phyloP scores from a whole-genome alignment of 2,888 invertebrate genomes.

The Andrena trimmerana region DNA sequence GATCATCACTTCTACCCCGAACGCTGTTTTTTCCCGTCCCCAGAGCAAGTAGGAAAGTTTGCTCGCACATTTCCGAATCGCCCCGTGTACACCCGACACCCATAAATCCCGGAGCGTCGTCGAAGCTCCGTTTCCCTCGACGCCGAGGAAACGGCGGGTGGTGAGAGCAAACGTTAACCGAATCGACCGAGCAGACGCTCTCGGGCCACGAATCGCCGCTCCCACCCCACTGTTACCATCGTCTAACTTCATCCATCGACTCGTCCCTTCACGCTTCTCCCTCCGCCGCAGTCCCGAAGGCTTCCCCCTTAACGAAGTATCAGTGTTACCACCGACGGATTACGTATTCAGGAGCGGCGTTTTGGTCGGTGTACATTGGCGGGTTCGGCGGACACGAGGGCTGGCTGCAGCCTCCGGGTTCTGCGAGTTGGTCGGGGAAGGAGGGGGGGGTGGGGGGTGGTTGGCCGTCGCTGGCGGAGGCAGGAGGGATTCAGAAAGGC shows the following conservation, averaged over 20 bases:
- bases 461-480: conserved; percentile 36
- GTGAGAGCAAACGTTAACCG: conserved; percentile 67
- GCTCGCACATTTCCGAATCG: background rate
- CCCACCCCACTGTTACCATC: conserved; percentile 21
- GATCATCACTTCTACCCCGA: too few relatives aligned
- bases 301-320: conserved; percentile 74
- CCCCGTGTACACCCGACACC: background rate
- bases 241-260: conserved; percentile 56
- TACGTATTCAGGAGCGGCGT: conserved; percentile 75
- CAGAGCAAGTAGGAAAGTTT: too few relatives aligned
- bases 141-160: conserved; percentile 19
- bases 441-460: background rate
- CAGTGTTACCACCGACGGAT: conserved; percentile 74
- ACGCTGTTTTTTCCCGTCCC: too few relatives aligned
- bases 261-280: background rate
- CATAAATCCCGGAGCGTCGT: background rate
- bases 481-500: conserved; percentile 62
- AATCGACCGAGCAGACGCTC: conserved; percentile 56
- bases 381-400: conserved; percentile 55
- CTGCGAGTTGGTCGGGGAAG: conserved; percentile 38
- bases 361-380: conserved; percentile 73
- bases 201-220: conserved; percentile 61
- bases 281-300: conserved; percentile 8
- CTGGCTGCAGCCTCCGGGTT: conserved; percentile 49
- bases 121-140: background rate